phyloP scores from a whole-genome alignment of 2,797 vertebrate species.

The Sebastes flavidus region DNA sequence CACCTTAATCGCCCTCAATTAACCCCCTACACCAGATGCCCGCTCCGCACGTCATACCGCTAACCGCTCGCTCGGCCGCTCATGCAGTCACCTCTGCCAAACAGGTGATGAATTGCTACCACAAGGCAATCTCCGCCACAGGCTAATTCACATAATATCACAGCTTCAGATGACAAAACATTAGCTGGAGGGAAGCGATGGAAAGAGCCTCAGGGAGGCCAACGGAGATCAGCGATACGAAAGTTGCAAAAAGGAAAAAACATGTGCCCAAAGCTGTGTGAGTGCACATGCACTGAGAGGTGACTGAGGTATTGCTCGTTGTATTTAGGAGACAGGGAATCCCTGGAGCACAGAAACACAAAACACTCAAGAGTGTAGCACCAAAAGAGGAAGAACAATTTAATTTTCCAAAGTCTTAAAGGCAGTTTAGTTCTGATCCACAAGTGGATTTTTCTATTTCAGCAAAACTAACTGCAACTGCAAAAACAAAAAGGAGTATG shows the following conservation, averaged over 20 bases:
- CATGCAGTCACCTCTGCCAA: conserved; percentile 69
- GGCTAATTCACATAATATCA: conserved; percentile 74
- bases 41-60: conserved; percentile 70
- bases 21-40: conserved; percentile 81
- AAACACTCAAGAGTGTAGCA: not conserved
- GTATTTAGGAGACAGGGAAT: conserved; percentile 6
- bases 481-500: not conserved
- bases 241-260: conserved; percentile 1
- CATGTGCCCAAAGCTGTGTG: conserved; percentile 7
- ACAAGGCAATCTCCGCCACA: conserved; percentile 62
- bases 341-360: conserved; percentile 16
- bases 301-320: not conserved
- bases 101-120: conserved; percentile 78
- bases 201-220: conserved; percentile 46
- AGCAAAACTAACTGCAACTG: not conserved
- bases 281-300: not conserved
- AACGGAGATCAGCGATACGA: conserved; percentile 19
- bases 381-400: not conserved
- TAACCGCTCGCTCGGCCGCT: conserved; percentile 54
- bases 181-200: conserved; percentile 63
- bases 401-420: not conserved
- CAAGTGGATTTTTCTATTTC: not conserved
- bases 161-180: conserved; percentile 76
- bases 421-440: not conserved
- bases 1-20: conserved; percentile 90